Evolutionary conservation across 2,797 vertebrate species (phyloP).

Genomic region (Gobionotothen gibberifrons): DNA sequence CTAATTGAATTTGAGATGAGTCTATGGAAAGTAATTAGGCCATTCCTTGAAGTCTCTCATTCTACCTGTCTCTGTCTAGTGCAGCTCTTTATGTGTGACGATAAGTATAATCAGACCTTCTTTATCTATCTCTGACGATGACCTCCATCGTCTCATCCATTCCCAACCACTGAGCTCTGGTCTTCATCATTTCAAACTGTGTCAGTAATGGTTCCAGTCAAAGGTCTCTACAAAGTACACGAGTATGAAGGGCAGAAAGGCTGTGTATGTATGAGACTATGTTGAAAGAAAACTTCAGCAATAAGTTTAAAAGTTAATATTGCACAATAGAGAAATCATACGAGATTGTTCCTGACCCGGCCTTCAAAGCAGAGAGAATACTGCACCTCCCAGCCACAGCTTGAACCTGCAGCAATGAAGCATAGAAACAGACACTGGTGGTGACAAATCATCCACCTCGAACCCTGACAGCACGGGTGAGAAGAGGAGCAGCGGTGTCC

Average conservation of each 20-base stretch:
- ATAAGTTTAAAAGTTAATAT: neutral
- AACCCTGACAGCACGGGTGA: slow-evolving; percentile 67
- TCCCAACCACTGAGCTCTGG: too few species aligned
- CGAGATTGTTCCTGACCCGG: slow-evolving; percentile 1
- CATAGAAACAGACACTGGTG: slow-evolving; percentile 51
- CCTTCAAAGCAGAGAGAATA: slow-evolving; percentile 1
- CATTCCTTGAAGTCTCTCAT: too few species aligned
- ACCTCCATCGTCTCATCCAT: too few species aligned
- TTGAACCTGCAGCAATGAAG: slow-evolving; percentile 55
- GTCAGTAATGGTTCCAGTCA: neutral
- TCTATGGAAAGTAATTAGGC: too few species aligned
- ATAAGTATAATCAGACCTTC: too few species aligned
- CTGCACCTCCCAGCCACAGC: slow-evolving; percentile 31
- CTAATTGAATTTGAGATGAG: too few species aligned
- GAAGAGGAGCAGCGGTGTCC: slow-evolving; percentile 49
- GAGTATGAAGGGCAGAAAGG: neutral
- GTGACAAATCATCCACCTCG: slow-evolving; percentile 69
- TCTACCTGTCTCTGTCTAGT: too few species aligned
- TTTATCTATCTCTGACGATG: too few species aligned
- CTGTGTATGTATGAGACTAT: neutral
- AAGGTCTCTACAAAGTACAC: neutral
- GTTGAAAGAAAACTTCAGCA: neutral
- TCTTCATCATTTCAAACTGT: too few species aligned
- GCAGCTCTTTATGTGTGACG: too few species aligned
- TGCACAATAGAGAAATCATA: neutral